These are phyloP conservation scores for Lamprotornis superbus DNA, from an alignment of 2,113 vertebrate species.

Conservation along the genomic window DNA sequence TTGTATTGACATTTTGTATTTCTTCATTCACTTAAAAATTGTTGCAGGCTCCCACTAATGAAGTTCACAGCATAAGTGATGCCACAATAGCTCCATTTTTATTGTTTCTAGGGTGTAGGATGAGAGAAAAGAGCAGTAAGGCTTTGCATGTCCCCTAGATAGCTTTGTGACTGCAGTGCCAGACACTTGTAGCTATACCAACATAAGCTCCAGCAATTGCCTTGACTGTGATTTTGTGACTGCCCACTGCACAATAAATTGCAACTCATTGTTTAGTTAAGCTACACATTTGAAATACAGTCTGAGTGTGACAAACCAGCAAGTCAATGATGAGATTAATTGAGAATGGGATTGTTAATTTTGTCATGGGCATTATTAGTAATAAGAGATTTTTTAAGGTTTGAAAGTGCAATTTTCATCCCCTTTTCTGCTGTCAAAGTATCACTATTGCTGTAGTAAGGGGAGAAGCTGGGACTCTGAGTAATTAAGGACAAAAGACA, in stretches of 20 bases:
- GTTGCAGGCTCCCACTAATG: neutral
- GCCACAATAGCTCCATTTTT: neutral
- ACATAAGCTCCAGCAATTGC: neutral
- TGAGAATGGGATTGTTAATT: neutral
- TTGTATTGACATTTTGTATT: slow-evolving; percentile 9
- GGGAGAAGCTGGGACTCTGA: neutral
- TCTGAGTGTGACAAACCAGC: neutral
- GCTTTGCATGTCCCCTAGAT: neutral
- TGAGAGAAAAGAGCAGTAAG: neutral
- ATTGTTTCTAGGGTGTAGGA: neutral
- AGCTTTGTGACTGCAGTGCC: neutral
- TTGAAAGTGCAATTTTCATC: neutral
- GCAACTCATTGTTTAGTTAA: neutral
- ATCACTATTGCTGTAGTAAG: neutral
- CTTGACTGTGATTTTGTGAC: neutral
- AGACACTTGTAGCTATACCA: neutral
- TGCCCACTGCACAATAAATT: neutral
- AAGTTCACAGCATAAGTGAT: neutral
- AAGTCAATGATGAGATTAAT: neutral
- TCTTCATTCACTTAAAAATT: neutral
- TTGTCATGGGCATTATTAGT: neutral
- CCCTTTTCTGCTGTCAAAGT: neutral
- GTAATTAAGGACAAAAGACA: neutral
- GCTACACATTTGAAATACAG: neutral
- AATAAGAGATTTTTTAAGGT: neutral